Evolutionary conservation across 2,113 vertebrate genomes (phyloP).

Genomic region (Chaetodon trifascialis): DNA sequence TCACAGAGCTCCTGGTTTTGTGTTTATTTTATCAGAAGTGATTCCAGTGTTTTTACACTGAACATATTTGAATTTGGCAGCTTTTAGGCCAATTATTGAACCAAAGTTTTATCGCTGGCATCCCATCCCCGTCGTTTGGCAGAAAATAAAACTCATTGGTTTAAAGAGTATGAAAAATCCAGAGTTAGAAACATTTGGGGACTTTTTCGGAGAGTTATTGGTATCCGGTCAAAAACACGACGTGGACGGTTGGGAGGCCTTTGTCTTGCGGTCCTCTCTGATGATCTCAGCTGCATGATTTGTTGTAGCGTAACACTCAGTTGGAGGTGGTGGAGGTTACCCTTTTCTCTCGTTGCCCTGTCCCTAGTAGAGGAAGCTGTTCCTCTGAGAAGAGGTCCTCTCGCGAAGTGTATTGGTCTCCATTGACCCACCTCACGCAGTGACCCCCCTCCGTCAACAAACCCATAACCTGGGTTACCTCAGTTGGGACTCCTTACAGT

Average conservation of each 20-base stretch:
- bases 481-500: conserved; percentile 53
- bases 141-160: background rate
- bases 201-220: background rate
- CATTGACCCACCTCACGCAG: conserved; percentile 1
- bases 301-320: background rate
- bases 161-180: background rate
- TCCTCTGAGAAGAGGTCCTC: background rate
- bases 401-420: conserved; percentile 19
- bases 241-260: background rate
- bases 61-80: background rate
- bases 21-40: no score
- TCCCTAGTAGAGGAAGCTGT: background rate
- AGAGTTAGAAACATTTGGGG: background rate
- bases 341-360: no score
- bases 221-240: background rate
- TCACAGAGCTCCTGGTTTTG: no score
- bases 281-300: background rate
- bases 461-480: conserved; percentile 42
- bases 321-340: background rate
- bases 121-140: background rate
- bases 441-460: conserved; percentile 1
- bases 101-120: background rate
- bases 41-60: background rate
- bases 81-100: background rate
- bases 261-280: background rate